Base-by-base conservation (phyloP, 2,888 invertebrate genomes). In the Drosophila vallismaia region DNA sequence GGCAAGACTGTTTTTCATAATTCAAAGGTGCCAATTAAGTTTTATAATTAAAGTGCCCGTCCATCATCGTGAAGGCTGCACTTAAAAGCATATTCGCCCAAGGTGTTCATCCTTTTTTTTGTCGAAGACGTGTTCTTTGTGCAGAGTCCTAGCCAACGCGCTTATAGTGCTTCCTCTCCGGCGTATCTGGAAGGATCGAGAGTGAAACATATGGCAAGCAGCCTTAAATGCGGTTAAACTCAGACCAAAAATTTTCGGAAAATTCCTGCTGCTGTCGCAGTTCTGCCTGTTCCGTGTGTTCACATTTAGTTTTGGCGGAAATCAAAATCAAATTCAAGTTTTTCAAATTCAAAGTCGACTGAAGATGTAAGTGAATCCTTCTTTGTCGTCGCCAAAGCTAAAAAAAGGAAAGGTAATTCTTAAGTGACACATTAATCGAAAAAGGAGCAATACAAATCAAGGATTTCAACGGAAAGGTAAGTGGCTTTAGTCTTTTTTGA, bases 141-240 rank as follows among this genome's bases (percentile, higher is more conserved):
- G 6, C 12, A 9, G 12, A 66, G 64, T 64, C 46, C 64, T 64
- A 51, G 51, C 6, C 38, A 19, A 31, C 31, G 64, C 14, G n/a
- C 28, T 68, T 69, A 58, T 53, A 69, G 68, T 69, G 68, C 68
- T 69, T 70, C 58, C 52, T 49, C 52, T 45, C 50, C 56, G 68
- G 26, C 56, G 42, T 46, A 40, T 44, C 14, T 50, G 28, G 29
- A 28, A 44, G 58, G 69, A 68, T 68, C 57, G 69, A 44, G 38
- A 50, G 67, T 49, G 44, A 38, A 78, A 44, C 78, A 79, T 79
- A 82, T 79, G 78, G 76, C 70, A 71, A 52, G 68, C 28, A 52
- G 71, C 71, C 69, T 71, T 56, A 71, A 71, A 71, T 71, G 71
- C 71, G 46, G 59, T 44, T 71, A 71, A 71, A 71, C 51, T 62